Base-by-base conservation (phyloP, 2,888 invertebrate genomes). In the Rhaphigaster nebulosa region DNA sequence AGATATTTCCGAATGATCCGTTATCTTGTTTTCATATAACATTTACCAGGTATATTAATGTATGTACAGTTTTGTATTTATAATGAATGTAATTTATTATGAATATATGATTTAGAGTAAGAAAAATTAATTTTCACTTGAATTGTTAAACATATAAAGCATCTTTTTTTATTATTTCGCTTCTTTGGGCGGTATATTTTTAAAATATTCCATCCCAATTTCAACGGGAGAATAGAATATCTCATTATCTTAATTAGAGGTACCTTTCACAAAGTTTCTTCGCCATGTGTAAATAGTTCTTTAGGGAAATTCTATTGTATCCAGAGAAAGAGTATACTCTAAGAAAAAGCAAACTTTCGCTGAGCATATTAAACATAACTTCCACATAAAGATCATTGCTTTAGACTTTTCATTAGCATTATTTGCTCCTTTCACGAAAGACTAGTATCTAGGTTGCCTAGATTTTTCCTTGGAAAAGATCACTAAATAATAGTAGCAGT, bases 181-280 rank as follows among this genome's bases (percentile, higher is more conserved):
- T 45, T 60, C 15, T 4, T 60, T 60, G 26, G 60, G n/a, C 12
- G 60, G 13, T 13, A n/a, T 23, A 56, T n/a, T 60, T 56, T 60
- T n/a, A 60, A 8, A 60, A 60, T 60, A 60, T 60, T n/a, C n/a
- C 60, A 60, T 60, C 60, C n/a, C 13, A 4, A 60, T n/a, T 23
- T 54, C 5, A 54, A 54, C 23, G 54, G 60, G 12, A 12, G 60
- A n/a, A n/a, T 60, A n/a, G n/a, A 60, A 60, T 12, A 60, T 23
- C 76, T 38, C 76, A 34, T 76, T 76, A 41, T 3, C 34, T 26
- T 76, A 76, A 76, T 76, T 34, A 41, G 76, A 76, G 38, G 23
- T 38, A 23, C 76, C 76, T 34, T 76, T 76, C 76, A 38, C 76
- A 76, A 76, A 41, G 38, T 38, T 76, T 41, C 76, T 76, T 76